Percentiles rank a stretch among this genome's conserved stretches.
Evolutionary conservation across 2,113 vertebrate species (phyloP).

Genomic region (Amphiprion ocellaris): DNA sequence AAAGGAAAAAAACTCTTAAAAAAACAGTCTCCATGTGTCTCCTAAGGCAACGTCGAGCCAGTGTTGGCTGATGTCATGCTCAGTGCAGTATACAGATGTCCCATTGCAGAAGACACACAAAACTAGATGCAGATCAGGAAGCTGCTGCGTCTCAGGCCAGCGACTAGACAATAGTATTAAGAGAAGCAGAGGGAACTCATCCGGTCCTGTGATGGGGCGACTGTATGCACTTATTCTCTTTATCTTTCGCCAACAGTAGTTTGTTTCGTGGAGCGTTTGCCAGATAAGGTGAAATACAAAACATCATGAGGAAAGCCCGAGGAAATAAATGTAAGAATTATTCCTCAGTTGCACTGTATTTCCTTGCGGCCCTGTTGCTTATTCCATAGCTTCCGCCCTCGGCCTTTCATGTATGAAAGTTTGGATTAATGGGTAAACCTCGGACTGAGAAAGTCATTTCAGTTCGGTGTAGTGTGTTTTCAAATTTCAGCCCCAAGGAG

Average conservation of each 20-base stretch:
- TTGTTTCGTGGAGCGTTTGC: not conserved
- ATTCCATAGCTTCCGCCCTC: conserved; percentile 3
- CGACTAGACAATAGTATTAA: conserved; percentile 40
- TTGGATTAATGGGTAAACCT: not conserved
- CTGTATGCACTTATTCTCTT: conserved; percentile 19
- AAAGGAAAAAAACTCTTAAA: not conserved
- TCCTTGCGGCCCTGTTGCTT: not conserved
- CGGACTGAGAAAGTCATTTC: not conserved
- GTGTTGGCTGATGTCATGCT: conserved; percentile 58
- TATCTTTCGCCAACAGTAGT: conserved; percentile 40
- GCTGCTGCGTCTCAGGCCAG: conserved; percentile 60
- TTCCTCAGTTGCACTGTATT: not conserved
- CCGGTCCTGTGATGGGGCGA: conserved; percentile 1
- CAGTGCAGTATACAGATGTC: conserved; percentile 73
- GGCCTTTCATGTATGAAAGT: not conserved
- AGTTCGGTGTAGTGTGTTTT: conserved; percentile 6
- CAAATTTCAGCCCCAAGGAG: not conserved
- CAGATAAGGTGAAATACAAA: conserved; percentile 19
- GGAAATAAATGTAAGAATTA: conserved; percentile 16
- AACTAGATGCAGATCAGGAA: conserved; percentile 62
- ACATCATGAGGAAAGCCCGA: not conserved
- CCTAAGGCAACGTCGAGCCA: conserved; percentile 55
- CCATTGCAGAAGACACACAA: conserved; percentile 38
- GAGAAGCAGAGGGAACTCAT: conserved; percentile 32
- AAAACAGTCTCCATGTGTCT: conserved; percentile 35